These are phyloP conservation scores for Podocnemis expansa DNA, from an alignment of 2,113 vertebrate species.

Conservation along the genomic window DNA sequence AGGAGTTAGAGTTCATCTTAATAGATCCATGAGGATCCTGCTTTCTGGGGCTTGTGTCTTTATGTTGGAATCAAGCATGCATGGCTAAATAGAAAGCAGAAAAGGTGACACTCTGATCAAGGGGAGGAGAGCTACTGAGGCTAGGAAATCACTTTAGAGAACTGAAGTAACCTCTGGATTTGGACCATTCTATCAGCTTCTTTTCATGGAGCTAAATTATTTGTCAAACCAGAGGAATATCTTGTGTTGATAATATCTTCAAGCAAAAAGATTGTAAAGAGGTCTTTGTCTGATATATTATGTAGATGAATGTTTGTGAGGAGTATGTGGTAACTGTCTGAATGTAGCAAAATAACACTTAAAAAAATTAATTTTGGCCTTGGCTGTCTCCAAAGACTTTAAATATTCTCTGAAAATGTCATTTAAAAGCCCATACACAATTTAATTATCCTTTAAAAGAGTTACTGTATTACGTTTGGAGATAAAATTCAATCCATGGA, in stretches of 20 bases:
- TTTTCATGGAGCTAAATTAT: not conserved
- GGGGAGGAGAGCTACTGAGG: not conserved
- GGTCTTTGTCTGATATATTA: not conserved
- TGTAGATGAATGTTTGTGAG: not conserved
- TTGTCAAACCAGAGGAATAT: not conserved
- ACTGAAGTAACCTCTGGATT: not conserved
- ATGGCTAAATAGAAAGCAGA: no score
- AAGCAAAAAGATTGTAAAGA: not conserved
- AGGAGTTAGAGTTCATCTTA: no score
- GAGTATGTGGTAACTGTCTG: not conserved
- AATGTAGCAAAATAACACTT: not conserved
- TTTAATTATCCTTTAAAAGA: not conserved
- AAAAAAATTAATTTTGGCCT: not conserved
- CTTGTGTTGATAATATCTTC: not conserved
- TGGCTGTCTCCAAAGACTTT: not conserved
- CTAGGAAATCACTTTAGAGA: not conserved
- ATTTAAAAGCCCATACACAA: not conserved
- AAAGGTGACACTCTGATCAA: not conserved
- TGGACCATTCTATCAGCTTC: not conserved
- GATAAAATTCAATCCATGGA: not conserved
- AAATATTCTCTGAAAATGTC: not conserved
- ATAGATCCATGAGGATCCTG: no score
- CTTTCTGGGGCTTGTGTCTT: no score
- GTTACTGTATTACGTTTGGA: not conserved
- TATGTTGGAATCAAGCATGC: no score